Conservation (phyloP, 2,888 invertebrate species). For the Ctenicera cuprea region DNA sequence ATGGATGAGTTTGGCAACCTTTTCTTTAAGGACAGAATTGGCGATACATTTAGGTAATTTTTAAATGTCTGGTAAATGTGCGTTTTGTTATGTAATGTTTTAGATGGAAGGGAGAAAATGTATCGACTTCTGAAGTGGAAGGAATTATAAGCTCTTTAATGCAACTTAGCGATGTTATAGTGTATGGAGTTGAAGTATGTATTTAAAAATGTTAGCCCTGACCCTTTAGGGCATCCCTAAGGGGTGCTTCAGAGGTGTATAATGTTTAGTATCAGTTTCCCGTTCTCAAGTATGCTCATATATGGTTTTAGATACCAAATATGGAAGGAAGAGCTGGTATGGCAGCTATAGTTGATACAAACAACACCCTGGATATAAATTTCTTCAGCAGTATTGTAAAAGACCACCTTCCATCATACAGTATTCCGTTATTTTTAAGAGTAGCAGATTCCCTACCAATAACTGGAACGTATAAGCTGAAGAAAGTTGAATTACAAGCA, state of each 20-base stretch:
- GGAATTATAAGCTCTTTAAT: constrained; percentile 87
- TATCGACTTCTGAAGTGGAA: constrained; percentile 97
- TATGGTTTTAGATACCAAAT: constrained; percentile 87
- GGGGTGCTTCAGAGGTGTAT: no score
- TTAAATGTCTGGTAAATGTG: neutral
- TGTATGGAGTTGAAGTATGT: constrained; percentile 95
- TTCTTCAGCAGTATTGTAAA: no score
- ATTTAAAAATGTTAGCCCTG: no score
- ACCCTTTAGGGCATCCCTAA: no score
- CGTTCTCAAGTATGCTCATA: no score
- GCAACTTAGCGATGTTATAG: constrained; percentile 83
- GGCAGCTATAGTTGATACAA: constrained; percentile 89
- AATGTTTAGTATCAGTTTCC: no score
- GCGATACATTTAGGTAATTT: constrained; percentile 83
- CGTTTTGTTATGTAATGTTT: constrained; percentile 22
- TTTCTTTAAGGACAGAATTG: constrained; percentile 93
- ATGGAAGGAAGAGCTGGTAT: constrained; percentile 94
- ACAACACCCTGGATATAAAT: constrained; percentile 76
- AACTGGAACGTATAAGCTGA: no score
- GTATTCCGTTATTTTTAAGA: constrained; percentile 92
- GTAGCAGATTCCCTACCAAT: constrained; percentile 82
- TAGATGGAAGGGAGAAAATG: constrained; percentile 96
- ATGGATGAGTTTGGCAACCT: constrained; percentile 94
- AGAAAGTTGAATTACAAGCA: no score
- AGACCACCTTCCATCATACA: constrained; percentile 89